These are phyloP conservation scores for Pyrgilauda ruficollis DNA, from an alignment of 2,113 vertebrate species.

Conservation along the genomic window DNA sequence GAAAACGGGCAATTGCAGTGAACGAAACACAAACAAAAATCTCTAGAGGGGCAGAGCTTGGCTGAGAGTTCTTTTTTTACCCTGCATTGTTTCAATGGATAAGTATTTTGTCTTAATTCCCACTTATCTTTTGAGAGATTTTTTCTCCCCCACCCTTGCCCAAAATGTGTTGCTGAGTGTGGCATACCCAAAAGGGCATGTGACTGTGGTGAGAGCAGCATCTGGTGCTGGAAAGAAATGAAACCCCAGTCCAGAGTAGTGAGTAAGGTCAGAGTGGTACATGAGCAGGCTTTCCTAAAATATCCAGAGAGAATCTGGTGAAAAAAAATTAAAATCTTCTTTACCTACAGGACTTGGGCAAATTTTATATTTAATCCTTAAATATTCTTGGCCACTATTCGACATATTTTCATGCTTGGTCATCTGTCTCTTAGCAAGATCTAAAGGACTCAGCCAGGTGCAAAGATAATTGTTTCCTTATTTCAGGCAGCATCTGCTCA, in stretches of 20 bases:
- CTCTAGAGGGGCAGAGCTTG: not conserved
- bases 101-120: not conserved
- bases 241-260: not conserved
- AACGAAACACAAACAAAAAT: not conserved
- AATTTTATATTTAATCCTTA: slow-evolving; percentile 28
- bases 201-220: not conserved
- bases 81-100: not conserved
- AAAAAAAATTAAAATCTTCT: not conserved
- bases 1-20: not conserved
- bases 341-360: not conserved
- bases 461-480: slow-evolving; percentile 46
- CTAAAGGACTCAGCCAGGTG: slow-evolving; percentile 17
- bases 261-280: not conserved
- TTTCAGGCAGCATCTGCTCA: slow-evolving; percentile 31
- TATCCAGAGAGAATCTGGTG: not conserved
- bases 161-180: not conserved
- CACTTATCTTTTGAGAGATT: not conserved
- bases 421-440: slow-evolving; percentile 12
- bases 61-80: not conserved
- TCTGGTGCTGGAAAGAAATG: not conserved
- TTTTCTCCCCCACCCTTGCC: not conserved
- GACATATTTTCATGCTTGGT: slow-evolving; percentile 29
- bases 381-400: not conserved
- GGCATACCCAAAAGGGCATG: not conserved
- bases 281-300: not conserved